Evolutionary conservation across 2,797 vertebrate species (phyloP), one percentile per base, ranked within the genome.

Genomic region (Erpetoichthys calabaricus): DNA sequence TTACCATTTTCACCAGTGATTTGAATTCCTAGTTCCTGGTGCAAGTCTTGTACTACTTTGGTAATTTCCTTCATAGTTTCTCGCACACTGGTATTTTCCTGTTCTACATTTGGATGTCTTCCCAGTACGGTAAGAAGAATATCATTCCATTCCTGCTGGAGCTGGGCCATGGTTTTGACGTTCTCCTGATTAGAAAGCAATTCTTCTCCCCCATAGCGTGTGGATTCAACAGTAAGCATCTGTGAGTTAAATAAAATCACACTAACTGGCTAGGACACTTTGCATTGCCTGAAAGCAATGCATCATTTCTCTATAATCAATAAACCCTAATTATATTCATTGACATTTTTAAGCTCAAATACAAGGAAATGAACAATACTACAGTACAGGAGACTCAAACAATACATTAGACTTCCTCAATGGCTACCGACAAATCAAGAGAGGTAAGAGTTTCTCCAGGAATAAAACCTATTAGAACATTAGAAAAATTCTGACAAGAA

Each of bases 1-100:
- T 88, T 68, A 91, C 88, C 88, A 49, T 73, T 85, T 42, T 86
- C 84, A 50, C 84, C 85, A 43, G 56, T 82, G 62, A 82, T 72
- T 59, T 80, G 80, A 42, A 56, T 62, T 0, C 64, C 68, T 51
- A 86, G 80, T 55, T 82, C 77, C 52, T 62, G 63, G 61, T 75
- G 77, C 56, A 90, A 75, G 58, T 75, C 70, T 45, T 55, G n/a
- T 1, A 70, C 57, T n/a, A 6, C 56, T 44, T 42, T 65, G 45
- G 69, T 64, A 56, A 88, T 76, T 45, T 88, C 73, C 56, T 61
- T 63, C 69, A 88, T 70, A 57, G 58, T 57, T 42, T 57, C 54
- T 0, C 76, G 68, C 56, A 77, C 72, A 7, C 55, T 55, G 6
- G 74, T 67, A 7, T 72, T 53, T 2, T 61, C 62, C 41, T 75